Percentiles rank a stretch among this genome's conserved stretches.
phyloP scores from a whole-genome alignment of 2,888 invertebrate species.

The Sialis fuliginosa region DNA sequence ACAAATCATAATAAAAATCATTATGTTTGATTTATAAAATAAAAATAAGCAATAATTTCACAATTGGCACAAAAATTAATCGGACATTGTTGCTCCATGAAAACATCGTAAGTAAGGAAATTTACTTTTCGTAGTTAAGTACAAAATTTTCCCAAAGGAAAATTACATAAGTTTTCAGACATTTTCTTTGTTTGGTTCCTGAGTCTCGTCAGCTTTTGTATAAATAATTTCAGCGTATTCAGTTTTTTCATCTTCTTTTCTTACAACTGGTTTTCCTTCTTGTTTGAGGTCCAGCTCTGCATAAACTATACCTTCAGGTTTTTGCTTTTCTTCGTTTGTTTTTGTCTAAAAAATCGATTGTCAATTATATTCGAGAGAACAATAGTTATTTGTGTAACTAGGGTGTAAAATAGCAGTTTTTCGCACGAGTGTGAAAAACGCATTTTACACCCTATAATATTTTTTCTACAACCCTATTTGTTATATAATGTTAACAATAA shows the following conservation, averaged over 20 bases:
- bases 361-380: too few species aligned
- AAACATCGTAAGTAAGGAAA: not conserved
- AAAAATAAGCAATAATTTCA: too few species aligned
- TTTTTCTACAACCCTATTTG: too few species aligned
- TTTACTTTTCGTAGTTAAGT: not conserved
- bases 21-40: too few species aligned
- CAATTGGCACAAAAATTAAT: too few species aligned
- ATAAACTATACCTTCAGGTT: conserved; percentile 42
- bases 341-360: too few species aligned
- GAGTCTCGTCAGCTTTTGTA: conserved; percentile 29
- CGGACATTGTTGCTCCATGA: not conserved
- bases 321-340: conserved; percentile 4
- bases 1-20: too few species aligned
- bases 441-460: too few species aligned
- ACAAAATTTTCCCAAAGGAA: not conserved
- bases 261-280: conserved; percentile 20
- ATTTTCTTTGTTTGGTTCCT: conserved; percentile 3
- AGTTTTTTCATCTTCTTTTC: conserved; percentile 42
- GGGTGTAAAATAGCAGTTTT: too few species aligned
- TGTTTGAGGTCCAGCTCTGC: conserved; percentile 49
- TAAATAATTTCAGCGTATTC: conserved; percentile 74
- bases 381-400: too few species aligned
- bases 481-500: too few species aligned
- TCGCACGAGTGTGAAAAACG: too few species aligned
- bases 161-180: not conserved